phyloP scores from a whole-genome alignment of 2,888 invertebrate genomes.

The Coleophora flavipennella region DNA sequence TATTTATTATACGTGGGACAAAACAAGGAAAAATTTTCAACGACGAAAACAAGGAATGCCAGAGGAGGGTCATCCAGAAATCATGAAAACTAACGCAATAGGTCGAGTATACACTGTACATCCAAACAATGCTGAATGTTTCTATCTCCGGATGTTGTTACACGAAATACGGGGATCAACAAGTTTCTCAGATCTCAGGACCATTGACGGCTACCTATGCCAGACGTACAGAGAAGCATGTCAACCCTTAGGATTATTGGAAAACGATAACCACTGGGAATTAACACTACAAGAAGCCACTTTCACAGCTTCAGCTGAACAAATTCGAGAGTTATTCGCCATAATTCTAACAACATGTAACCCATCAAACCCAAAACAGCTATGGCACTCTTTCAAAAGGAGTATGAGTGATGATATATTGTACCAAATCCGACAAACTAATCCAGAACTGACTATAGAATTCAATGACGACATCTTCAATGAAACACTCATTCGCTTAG shows the following conservation, averaged over 20 bases:
- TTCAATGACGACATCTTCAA: constrained; percentile 3
- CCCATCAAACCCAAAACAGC: constrained; percentile 8
- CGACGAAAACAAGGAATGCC: constrained; percentile 19
- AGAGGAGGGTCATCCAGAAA: constrained; percentile 19
- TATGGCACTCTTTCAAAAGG: constrained; percentile 8
- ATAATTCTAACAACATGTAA: constrained; percentile 10
- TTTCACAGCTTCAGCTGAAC: constrained; percentile 2
- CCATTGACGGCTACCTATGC: neutral
- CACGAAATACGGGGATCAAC: constrained; percentile 27
- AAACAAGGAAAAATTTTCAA: constrained; percentile 16
- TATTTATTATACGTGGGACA: constrained; percentile 20
- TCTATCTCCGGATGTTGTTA: constrained; percentile 32
- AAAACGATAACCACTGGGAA: constrained; percentile 5
- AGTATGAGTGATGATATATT: constrained; percentile 8
- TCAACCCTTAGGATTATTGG: constrained; percentile 1
- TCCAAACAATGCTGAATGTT: constrained; percentile 21
- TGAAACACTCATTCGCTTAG: constrained; percentile 2
- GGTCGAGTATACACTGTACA: no score
- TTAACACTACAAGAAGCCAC: constrained; percentile 4
- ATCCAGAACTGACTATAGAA: neutral
- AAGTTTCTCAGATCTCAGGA: constrained; percentile 12
- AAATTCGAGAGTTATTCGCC: constrained; percentile 9
- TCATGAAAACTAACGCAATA: constrained; percentile 29
- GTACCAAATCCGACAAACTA: constrained; percentile 3
- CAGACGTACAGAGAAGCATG: constrained; percentile 1